A percentile compares a stretch with the other conserved stretches of the same genome.
Conservation (phyloP, 2,113 vertebrate species). For the Alligator sinensis region DNA sequence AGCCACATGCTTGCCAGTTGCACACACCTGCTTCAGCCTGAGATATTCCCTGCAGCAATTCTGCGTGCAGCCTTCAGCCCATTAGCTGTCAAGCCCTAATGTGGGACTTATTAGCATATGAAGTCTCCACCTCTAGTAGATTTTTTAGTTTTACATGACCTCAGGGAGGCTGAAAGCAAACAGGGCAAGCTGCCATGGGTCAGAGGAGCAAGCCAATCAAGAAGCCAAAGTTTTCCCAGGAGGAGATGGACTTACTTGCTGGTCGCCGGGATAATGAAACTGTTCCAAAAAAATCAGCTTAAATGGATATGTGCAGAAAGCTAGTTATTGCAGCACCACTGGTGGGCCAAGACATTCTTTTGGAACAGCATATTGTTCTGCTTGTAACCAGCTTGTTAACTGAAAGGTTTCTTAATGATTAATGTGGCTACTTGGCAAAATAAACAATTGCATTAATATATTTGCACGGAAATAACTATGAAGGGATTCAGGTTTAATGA, state of each 20-base stretch:
- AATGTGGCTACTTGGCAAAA: neutral
- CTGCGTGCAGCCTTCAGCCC: neutral
- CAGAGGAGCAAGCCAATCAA: slow-evolving; percentile 11
- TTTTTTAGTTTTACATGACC: neutral
- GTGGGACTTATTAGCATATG: neutral
- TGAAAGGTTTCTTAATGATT: neutral
- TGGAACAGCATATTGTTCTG: neutral
- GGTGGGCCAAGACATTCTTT: accelerated
- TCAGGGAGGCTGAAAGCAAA: neutral
- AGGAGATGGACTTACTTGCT: neutral
- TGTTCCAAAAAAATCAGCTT: slow-evolving; percentile 8
- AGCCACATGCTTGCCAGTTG: neutral
- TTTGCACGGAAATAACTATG: neutral
- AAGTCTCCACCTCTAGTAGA: neutral
- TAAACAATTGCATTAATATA: slow-evolving; percentile 35
- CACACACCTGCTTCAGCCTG: neutral
- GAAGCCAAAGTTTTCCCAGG: slow-evolving; percentile 13
- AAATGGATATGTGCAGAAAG: slow-evolving; percentile 31
- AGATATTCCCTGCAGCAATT: neutral
- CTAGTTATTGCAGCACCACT: neutral
- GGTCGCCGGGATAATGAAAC: slow-evolving; percentile 1
- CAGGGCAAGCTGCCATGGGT: neutral
- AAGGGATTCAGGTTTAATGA: neutral
- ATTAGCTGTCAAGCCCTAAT: neutral
- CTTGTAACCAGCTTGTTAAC: neutral